phyloP scores from a whole-genome alignment of 2,888 invertebrate species.

The Cerastis rubricosa region DNA sequence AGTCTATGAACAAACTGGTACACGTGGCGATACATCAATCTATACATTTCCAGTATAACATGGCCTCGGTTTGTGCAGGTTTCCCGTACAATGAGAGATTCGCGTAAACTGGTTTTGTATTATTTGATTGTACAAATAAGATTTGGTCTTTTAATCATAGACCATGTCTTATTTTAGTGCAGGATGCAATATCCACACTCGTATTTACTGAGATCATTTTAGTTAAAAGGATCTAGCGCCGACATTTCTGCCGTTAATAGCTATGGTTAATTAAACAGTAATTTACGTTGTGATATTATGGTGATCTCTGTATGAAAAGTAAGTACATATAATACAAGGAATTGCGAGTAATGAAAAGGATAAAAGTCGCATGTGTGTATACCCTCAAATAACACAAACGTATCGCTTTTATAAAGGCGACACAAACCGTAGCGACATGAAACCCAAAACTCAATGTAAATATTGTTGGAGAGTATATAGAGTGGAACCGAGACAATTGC shows the following conservation, averaged over 20 bases:
- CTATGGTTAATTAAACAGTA: neutral
- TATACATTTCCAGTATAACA: too few relatives aligned
- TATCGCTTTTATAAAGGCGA: constrained; percentile 36
- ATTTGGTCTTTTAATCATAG: neutral
- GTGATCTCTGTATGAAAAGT: neutral
- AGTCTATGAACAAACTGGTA: neutral
- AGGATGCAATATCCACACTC: neutral
- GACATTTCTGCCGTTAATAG: neutral
- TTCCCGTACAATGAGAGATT: too few relatives aligned
- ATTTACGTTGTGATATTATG: neutral
- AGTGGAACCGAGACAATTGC: constrained; percentile 79
- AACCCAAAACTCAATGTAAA: constrained; percentile 82
- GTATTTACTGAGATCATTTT: neutral
- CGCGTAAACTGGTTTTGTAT: too few relatives aligned
- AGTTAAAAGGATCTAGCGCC: neutral
- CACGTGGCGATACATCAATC: too few relatives aligned
- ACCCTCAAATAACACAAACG: constrained; percentile 3
- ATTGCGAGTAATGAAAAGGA: neutral
- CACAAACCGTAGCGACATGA: constrained; percentile 61
- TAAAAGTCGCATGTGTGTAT: constrained; percentile 22
- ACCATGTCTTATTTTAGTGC: neutral
- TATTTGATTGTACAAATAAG: neutral
- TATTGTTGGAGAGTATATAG: constrained; percentile 82
- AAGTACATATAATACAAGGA: neutral
- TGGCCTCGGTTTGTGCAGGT: too few relatives aligned